phyloP scores from a whole-genome alignment of 2,113 vertebrate species.

The Accipiter cooperii region DNA sequence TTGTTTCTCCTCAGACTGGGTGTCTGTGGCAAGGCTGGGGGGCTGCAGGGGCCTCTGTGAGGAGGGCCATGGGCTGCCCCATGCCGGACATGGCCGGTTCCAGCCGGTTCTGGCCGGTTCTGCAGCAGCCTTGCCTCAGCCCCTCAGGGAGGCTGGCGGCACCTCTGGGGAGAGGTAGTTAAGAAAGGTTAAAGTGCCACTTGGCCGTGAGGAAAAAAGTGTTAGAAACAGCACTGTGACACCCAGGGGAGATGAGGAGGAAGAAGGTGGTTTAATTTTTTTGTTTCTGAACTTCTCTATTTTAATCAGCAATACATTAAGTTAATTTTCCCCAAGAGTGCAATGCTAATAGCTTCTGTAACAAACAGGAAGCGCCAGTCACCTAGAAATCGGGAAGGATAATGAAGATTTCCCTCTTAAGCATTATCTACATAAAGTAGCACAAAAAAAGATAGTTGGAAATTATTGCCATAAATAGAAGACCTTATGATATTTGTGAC shows the following conservation, averaged over 20 bases:
- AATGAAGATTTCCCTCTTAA: background rate
- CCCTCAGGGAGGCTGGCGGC: fast-evolving
- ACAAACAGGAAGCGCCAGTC: background rate
- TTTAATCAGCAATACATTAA: background rate
- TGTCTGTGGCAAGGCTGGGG: background rate
- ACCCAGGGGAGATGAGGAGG: background rate
- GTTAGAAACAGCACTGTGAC: background rate
- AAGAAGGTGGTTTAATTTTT: background rate
- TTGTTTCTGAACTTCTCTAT: background rate
- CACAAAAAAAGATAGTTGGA: background rate
- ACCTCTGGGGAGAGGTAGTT: background rate
- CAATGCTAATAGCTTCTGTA: background rate
- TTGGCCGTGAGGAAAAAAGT: background rate
- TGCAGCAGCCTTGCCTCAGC: background rate
- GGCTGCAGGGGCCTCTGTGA: background rate
- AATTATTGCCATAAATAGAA: background rate
- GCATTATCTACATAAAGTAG: fast-evolving
- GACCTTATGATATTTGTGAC: background rate
- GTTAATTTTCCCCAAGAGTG: background rate
- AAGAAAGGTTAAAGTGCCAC: background rate
- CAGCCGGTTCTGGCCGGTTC: background rate
- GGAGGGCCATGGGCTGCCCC: background rate
- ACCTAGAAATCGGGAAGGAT: background rate
- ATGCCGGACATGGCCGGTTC: fast-evolving
- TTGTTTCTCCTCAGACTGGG: background rate